phyloP scores from a whole-genome alignment of 2,113 vertebrate genomes.

The Rhea americana region DNA sequence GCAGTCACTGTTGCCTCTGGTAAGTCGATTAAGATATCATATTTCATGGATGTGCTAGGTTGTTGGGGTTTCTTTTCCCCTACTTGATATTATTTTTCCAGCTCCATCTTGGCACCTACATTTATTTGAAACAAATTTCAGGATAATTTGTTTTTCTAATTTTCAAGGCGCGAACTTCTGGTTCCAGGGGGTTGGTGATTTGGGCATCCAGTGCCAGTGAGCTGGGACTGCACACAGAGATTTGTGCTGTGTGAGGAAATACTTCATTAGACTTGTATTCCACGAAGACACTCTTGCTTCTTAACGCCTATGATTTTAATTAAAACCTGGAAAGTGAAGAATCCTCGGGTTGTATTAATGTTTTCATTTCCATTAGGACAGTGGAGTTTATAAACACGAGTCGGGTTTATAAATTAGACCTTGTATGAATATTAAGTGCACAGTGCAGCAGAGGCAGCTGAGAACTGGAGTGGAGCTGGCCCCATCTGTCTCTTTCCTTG shows the following conservation, averaged over 20 bases:
- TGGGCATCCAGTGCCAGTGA: slow-evolving; percentile 39
- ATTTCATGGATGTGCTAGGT: slow-evolving; percentile 8
- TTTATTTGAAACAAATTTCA: slow-evolving; percentile 66
- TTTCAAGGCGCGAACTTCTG: slow-evolving; percentile 51
- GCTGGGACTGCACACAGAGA: slow-evolving; percentile 69
- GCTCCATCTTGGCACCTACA: slow-evolving; percentile 52
- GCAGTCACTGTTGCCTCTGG: slow-evolving; percentile 20
- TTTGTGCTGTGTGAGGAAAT: slow-evolving; percentile 72
- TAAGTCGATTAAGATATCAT: slow-evolving; percentile 63
- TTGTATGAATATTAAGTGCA: slow-evolving; percentile 74
- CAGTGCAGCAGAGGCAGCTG: slow-evolving; percentile 61
- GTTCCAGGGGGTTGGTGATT: slow-evolving; percentile 43
- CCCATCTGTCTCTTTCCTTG: slow-evolving; percentile 72
- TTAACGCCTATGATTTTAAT: slow-evolving; percentile 85
- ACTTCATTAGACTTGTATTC: slow-evolving; percentile 83
- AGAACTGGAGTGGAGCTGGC: slow-evolving; percentile 64
- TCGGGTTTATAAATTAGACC: slow-evolving; percentile 80
- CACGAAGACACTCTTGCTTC: slow-evolving; percentile 75
- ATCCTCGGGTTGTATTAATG: slow-evolving; percentile 81
- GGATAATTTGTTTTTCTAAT: slow-evolving; percentile 76
- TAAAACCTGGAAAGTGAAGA: slow-evolving; percentile 85
- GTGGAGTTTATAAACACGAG: slow-evolving; percentile 81
- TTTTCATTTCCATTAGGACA: slow-evolving; percentile 81
- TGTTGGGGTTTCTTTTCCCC: slow-evolving; percentile 16
- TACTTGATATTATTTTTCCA: slow-evolving; percentile 49